A percentile compares a stretch with the other conserved stretches of the same genome.
Evolutionary conservation across 2,113 vertebrate genomes (phyloP).

Genomic region (Atlantisia rogersi): DNA sequence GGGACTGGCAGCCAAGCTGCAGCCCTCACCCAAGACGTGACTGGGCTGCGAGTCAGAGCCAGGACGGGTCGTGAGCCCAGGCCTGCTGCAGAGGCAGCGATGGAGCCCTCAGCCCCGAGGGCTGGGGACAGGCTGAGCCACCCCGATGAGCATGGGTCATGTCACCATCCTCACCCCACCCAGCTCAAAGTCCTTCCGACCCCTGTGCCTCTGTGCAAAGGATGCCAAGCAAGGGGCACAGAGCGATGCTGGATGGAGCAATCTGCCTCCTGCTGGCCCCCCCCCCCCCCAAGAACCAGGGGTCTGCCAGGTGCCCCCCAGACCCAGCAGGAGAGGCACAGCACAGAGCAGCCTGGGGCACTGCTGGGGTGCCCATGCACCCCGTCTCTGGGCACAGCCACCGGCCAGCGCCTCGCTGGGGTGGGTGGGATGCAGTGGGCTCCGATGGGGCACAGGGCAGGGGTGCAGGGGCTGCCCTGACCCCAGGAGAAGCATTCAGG

Average conservation of each 20-base stretch:
- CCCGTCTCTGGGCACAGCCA: too few species aligned
- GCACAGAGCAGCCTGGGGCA: neutral
- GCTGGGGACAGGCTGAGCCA: neutral
- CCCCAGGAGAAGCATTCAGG: neutral
- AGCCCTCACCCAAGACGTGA: neutral
- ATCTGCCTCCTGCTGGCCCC: neutral
- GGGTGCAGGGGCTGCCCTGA: neutral
- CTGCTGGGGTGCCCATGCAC: too few species aligned
- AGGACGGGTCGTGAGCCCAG: accelerated
- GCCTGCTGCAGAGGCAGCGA: neutral
- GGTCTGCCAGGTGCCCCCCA: neutral
- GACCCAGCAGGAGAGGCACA: too few species aligned
- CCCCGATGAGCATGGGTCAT: accelerated
- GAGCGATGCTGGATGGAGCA: too few species aligned
- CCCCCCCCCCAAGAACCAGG: too few species aligned
- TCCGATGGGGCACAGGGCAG: too few species aligned
- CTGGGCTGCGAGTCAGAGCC: neutral
- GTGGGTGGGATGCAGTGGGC: neutral
- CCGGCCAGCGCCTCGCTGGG: too few species aligned
- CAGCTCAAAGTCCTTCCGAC: too few species aligned
- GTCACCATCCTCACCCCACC: too few species aligned
- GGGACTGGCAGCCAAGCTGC: neutral
- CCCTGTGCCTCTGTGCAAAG: too few species aligned
- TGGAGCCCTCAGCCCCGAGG: too few species aligned
- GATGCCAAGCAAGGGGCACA: accelerated